Percentiles rank a stretch among this genome's conserved stretches.
Evolutionary conservation across 2,113 vertebrate species (phyloP).

Genomic region (Leptocoma aspasia): DNA sequence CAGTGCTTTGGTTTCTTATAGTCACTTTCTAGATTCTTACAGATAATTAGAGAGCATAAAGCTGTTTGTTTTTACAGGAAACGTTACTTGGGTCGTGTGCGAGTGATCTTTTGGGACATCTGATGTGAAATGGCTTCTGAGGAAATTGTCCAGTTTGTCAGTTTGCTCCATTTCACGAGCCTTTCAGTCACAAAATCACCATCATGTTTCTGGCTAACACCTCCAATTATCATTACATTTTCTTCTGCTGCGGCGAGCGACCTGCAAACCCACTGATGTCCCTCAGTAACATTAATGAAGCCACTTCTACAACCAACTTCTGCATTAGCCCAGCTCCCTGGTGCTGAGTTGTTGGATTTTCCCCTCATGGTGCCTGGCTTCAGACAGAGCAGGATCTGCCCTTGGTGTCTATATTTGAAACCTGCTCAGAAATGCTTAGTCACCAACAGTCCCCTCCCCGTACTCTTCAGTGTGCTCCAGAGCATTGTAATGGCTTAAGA

Average conservation of each 20-base stretch:
- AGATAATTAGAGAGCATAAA: not conserved
- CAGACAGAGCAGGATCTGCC: not conserved
- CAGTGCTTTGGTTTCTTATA: not conserved
- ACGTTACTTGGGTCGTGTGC: not conserved
- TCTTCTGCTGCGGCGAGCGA: not conserved
- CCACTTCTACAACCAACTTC: not conserved
- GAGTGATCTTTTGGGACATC: not conserved
- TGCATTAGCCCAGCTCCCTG: not conserved
- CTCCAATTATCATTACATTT: not conserved
- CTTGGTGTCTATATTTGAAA: not conserved
- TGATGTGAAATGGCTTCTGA: not conserved
- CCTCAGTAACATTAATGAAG: not conserved
- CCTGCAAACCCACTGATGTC: not conserved
- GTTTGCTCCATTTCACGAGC: not conserved
- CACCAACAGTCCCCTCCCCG: not conserved
- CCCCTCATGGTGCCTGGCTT: not conserved
- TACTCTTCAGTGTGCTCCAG: not conserved
- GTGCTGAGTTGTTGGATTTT: not conserved
- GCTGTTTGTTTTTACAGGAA: not conserved
- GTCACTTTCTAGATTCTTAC: not conserved
- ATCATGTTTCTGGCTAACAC: not conserved
- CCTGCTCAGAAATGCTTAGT: not conserved
- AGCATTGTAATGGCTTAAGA: constrained; percentile 37
- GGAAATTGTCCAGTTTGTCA: not conserved
- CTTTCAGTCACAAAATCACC: not conserved